phyloP scores from a whole-genome alignment of 2,888 invertebrate genomes.

The Phragmatobia fuliginosa region DNA sequence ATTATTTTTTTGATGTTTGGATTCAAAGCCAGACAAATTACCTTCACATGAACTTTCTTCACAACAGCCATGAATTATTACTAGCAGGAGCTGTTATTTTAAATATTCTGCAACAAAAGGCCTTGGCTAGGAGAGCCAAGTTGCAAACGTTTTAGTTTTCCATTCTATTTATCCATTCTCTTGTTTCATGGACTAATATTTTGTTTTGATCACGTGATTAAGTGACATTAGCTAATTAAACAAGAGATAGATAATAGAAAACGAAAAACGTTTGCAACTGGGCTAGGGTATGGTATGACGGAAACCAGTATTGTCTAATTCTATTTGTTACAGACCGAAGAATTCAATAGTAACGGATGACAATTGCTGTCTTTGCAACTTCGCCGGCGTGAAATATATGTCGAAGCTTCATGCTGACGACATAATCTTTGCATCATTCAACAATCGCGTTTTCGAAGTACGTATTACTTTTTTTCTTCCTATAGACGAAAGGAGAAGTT shows the following conservation, averaged over 20 bases:
- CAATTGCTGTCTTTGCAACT: constrained; percentile 96
- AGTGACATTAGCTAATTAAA: no score
- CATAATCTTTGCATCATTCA: constrained; percentile 94
- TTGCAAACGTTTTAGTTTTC: no score
- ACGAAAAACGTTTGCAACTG: no score
- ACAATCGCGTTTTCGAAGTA: constrained; percentile 94
- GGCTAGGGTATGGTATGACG: no score
- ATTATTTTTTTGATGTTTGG: constrained; percentile 19
- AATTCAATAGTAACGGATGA: constrained; percentile 92
- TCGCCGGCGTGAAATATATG: constrained; percentile 93
- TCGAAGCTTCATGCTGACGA: constrained; percentile 92
- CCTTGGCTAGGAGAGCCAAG: no score
- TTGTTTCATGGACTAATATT: no score
- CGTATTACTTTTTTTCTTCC: constrained; percentile 33
- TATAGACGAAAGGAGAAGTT: not conserved
- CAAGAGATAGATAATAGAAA: no score
- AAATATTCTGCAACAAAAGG: no score
- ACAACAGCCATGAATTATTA: not conserved
- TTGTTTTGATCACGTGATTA: no score
- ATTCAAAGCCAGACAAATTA: constrained; percentile 13
- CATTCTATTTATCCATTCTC: no score
- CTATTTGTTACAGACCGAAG: constrained; percentile 72
- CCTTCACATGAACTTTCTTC: not conserved
- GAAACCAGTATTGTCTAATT: not conserved
- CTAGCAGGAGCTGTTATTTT: not conserved